These are phyloP conservation scores for Sussaba pulchella DNA, from an alignment of 2,888 invertebrate species.

Conservation along the genomic window DNA sequence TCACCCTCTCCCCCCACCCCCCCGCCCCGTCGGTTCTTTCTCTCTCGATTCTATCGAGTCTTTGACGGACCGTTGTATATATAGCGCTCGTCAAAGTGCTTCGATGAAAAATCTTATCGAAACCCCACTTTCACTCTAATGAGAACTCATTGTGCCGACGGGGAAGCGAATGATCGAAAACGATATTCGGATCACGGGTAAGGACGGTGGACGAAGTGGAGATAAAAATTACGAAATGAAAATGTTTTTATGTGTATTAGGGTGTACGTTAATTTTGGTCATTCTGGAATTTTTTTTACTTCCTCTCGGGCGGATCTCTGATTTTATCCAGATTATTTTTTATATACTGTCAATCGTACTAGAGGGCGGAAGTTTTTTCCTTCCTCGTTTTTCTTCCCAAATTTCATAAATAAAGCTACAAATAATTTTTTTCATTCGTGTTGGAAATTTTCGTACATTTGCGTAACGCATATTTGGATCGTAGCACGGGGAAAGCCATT, in stretches of 20 bases:
- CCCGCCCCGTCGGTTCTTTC: constrained; percentile 1
- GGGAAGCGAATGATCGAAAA: constrained; percentile 34
- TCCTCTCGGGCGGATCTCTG: too few species aligned
- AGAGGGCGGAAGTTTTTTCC: too few species aligned
- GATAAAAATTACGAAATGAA: neutral
- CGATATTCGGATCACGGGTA: constrained; percentile 4
- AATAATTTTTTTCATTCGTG: too few species aligned
- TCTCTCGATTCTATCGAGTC: constrained; percentile 59
- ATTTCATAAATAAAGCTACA: too few species aligned
- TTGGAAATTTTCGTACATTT: too few species aligned
- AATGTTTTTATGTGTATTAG: too few species aligned
- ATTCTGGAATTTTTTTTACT: too few species aligned
- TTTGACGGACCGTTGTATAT: constrained; percentile 60
- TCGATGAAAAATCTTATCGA: constrained; percentile 60
- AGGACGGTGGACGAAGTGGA: neutral
- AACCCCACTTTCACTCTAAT: constrained; percentile 58
- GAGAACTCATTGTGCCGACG: constrained; percentile 47
- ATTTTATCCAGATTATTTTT: too few species aligned
- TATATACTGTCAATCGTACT: too few species aligned
- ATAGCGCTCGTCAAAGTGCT: constrained; percentile 58
- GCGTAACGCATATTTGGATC: neutral
- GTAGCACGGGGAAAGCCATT: constrained; percentile 52
- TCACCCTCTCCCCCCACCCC: too few species aligned
- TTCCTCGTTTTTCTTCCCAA: too few species aligned
- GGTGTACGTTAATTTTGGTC: too few species aligned